Evolutionary conservation across 1,140 invertebrate genomes (phyloP).

Genomic region (Monochamus saltuarius): DNA sequence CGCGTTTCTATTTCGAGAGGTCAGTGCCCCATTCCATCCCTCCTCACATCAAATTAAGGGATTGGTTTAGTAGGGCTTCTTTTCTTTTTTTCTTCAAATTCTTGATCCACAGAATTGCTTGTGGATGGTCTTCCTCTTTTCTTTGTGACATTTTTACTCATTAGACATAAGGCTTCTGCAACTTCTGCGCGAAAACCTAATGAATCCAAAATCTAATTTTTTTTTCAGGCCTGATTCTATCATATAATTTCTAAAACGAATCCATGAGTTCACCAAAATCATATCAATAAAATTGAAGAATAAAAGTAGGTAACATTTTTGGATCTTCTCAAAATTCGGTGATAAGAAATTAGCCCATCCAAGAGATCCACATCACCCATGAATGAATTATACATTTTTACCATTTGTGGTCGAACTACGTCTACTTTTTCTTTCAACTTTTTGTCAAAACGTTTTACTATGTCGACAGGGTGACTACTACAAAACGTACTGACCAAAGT

Average conservation of each 20-base stretch:
- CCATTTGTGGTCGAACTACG: conserved; percentile 31
- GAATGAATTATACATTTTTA: conserved; percentile 42
- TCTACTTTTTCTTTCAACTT: background rate
- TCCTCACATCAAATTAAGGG: too few species aligned
- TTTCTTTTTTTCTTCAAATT: too few species aligned
- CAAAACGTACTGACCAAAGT: conserved; percentile 40
- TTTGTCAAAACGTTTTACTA: background rate
- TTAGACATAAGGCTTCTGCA: background rate
- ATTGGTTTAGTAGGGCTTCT: too few species aligned
- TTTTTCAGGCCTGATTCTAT: background rate
- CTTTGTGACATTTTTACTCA: background rate
- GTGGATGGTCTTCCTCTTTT: too few species aligned
- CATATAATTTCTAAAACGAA: background rate
- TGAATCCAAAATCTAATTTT: background rate
- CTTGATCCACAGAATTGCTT: too few species aligned
- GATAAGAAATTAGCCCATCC: conserved; percentile 26
- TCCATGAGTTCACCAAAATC: conserved; percentile 29
- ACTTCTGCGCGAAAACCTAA: too few species aligned
- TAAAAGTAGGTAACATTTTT: conserved; percentile 39
- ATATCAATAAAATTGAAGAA: conserved; percentile 32
- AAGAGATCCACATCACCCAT: conserved; percentile 41
- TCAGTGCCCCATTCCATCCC: too few species aligned
- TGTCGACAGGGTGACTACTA: conserved; percentile 9
- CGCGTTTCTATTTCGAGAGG: too few species aligned
- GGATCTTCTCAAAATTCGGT: conserved; percentile 30